phyloP scores from a whole-genome alignment of 2,113 vertebrate genomes.

The Hemiprocne comata region DNA sequence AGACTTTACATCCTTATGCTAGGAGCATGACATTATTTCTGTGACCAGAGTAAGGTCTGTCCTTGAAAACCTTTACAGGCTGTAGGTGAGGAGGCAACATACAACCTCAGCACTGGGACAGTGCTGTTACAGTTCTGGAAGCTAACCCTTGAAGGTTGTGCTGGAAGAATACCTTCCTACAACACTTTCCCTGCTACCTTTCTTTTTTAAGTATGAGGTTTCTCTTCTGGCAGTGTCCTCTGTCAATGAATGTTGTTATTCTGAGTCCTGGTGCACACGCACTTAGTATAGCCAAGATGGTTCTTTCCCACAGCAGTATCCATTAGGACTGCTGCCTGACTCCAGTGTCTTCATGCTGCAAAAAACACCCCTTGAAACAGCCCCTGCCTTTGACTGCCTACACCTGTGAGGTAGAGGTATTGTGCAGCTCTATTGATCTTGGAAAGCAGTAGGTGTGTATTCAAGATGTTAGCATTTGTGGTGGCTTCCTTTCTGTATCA shows the following conservation, averaged over 20 bases:
- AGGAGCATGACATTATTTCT: neutral
- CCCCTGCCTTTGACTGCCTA: neutral
- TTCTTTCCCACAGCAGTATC: neutral
- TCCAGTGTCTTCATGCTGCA: neutral
- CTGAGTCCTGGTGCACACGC: rapidly evolving
- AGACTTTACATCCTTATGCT: neutral
- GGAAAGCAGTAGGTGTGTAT: neutral
- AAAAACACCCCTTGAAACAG: neutral
- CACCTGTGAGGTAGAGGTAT: neutral
- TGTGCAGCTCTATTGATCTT: neutral
- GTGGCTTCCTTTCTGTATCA: neutral
- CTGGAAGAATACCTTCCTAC: neutral
- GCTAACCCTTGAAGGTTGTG: neutral
- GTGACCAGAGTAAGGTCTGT: neutral
- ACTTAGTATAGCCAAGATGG: neutral
- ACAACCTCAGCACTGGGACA: neutral
- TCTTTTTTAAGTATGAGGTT: neutral
- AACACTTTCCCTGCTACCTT: neutral
- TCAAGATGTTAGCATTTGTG: neutral
- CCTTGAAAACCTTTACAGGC: neutral
- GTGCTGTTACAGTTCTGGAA: neutral
- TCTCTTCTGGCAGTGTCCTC: neutral
- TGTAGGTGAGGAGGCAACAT: neutral
- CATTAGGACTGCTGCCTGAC: neutral
- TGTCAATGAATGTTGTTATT: neutral